Evolutionary conservation across 2,797 vertebrate genomes (phyloP).

Genomic region (Crenichthys baileyi): DNA sequence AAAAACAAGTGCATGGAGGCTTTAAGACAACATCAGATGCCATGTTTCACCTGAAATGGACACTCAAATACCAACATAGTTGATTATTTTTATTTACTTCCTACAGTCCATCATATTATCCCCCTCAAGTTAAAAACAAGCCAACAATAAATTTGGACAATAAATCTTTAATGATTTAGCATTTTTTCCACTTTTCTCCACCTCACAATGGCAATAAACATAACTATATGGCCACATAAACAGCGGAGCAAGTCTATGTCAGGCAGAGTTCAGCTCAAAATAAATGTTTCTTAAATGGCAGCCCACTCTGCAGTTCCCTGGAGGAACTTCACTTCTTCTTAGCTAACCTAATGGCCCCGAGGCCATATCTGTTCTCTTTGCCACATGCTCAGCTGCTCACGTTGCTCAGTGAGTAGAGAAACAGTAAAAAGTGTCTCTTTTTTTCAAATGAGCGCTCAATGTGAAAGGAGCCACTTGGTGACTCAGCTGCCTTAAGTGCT

Average conservation of each 20-base stretch:
- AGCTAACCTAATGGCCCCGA: slow-evolving; percentile 38
- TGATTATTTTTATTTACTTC: slow-evolving; percentile 6
- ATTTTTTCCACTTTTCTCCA: neutral
- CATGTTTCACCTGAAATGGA: slow-evolving; percentile 31
- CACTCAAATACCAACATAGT: slow-evolving; percentile 4
- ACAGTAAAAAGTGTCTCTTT: slow-evolving; percentile 20
- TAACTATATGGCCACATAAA: slow-evolving; percentile 4
- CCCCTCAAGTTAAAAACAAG: neutral
- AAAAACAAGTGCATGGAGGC: slow-evolving; percentile 15
- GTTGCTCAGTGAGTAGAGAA: slow-evolving; percentile 33
- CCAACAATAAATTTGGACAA: no score
- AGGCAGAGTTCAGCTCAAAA: slow-evolving; percentile 14
- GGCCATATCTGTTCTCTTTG: slow-evolving; percentile 36
- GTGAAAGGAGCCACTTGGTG: slow-evolving; percentile 47
- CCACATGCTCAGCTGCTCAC: slow-evolving; percentile 44
- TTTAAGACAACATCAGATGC: slow-evolving; percentile 25
- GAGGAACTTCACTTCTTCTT: slow-evolving; percentile 32
- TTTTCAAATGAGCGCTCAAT: slow-evolving; percentile 17
- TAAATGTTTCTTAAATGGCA: slow-evolving; percentile 20
- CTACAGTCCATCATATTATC: slow-evolving; percentile 11
- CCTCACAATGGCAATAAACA: neutral
- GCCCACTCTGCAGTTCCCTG: slow-evolving; percentile 1
- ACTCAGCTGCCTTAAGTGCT: slow-evolving; percentile 61
- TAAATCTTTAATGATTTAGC: neutral
- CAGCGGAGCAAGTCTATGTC: slow-evolving; percentile 3